A percentile compares a stretch with the other conserved stretches of the same genome.
phyloP scores from a whole-genome alignment of 2,888 invertebrate species.

The Aphodius sticticus region DNA sequence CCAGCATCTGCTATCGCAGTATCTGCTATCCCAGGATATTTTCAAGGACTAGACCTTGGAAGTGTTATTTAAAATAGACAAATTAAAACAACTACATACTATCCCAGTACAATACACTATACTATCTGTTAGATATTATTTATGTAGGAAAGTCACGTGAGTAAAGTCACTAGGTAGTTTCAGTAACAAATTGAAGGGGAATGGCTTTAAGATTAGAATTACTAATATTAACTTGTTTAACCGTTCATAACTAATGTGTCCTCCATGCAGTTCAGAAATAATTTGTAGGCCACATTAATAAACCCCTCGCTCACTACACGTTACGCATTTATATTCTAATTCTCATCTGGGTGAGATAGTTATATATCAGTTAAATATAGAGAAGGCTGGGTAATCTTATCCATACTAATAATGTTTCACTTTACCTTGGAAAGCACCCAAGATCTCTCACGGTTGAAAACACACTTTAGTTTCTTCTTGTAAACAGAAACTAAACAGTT shows the following conservation, averaged over 20 bases:
- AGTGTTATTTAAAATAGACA: too few species aligned
- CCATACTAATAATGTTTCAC: neutral
- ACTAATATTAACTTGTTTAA: neutral
- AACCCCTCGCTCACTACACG: neutral
- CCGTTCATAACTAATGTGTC: neutral
- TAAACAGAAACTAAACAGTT: neutral
- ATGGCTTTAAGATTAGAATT: neutral
- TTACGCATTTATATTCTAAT: neutral
- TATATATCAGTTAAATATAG: neutral
- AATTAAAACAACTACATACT: too few species aligned
- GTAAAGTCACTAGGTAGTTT: neutral
- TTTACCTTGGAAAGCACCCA: neutral
- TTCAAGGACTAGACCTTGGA: too few species aligned
- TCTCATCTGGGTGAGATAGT: neutral
- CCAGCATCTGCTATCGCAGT: too few species aligned
- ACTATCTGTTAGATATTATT: too few species aligned
- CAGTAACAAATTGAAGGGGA: neutral
- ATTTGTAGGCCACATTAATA: neutral
- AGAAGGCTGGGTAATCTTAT: neutral
- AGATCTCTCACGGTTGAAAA: constrained; percentile 4
- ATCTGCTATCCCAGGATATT: too few species aligned
- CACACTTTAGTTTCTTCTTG: neutral
- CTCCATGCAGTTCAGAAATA: neutral
- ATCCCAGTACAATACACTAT: too few species aligned
- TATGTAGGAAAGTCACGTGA: too few species aligned